Conservation (phyloP, 2,888 invertebrate species). For the Xestia ashworthii region DNA sequence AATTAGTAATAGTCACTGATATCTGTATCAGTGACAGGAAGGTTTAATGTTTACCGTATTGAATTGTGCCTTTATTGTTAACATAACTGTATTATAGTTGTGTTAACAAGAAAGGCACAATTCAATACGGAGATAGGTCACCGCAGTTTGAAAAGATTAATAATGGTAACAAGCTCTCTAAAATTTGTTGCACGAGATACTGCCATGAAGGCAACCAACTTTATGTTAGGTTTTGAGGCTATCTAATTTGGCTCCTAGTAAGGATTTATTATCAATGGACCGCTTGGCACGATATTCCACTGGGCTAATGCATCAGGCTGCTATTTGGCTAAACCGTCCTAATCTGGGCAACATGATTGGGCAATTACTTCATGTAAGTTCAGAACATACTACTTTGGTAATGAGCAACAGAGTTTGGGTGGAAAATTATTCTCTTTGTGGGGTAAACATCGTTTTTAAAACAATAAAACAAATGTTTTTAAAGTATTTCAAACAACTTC, state of each 20-base stretch:
- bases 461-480: not conserved
- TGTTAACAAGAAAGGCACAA: not conserved
- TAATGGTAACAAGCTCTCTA: constrained; percentile 4
- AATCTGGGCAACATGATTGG: constrained; percentile 14
- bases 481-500: not conserved
- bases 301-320: constrained; percentile 41
- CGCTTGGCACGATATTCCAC: constrained; percentile 50
- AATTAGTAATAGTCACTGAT: no score
- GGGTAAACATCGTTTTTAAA: constrained; percentile 9
- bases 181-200: constrained; percentile 13
- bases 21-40: no score
- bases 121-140: not conserved
- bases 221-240: constrained; percentile 42
- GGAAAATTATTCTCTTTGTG: not conserved
- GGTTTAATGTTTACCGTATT: no score
- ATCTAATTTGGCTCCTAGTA: constrained; percentile 58
- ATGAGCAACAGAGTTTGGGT: not conserved
- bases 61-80: no score
- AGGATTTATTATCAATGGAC: constrained; percentile 58
- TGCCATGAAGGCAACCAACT: not conserved
- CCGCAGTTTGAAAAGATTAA: not conserved
- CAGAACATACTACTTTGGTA: not conserved
- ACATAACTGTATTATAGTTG: not conserved
- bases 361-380: constrained; percentile 12
- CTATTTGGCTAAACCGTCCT: constrained; percentile 42